Evolutionary conservation across 2,797 vertebrate genomes (phyloP).

Genomic region (Microctenopoma lineatum): DNA sequence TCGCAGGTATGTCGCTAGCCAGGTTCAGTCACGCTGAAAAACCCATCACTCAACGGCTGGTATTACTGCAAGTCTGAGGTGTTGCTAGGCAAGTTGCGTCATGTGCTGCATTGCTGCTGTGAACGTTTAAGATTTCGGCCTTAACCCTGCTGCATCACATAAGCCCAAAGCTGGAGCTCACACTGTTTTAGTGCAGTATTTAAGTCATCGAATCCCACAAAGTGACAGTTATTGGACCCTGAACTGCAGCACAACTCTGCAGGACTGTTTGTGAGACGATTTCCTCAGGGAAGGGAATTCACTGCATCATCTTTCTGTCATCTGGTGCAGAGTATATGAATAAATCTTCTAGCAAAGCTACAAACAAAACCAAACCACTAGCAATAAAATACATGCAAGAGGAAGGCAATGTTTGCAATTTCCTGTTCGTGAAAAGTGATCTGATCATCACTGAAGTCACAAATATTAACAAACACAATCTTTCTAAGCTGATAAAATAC

Average conservation of each 20-base stretch:
- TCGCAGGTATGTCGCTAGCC: conserved; percentile 74
- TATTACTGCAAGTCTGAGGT: conserved; percentile 52
- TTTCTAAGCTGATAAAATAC: too few species aligned
- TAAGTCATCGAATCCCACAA: conserved; percentile 50
- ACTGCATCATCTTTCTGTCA: conserved; percentile 53
- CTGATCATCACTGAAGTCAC: too few species aligned
- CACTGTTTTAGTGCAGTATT: conserved; percentile 42
- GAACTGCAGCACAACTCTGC: conserved; percentile 39
- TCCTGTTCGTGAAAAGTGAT: too few species aligned
- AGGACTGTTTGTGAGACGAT: conserved; percentile 33
- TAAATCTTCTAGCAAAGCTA: conserved; percentile 49
- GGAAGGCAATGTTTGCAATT: not conserved
- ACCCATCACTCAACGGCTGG: conserved; percentile 62
- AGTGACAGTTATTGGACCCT: conserved; percentile 45
- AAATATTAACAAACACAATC: too few species aligned
- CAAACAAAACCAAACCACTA: conserved; percentile 20
- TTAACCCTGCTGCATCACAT: conserved; percentile 9
- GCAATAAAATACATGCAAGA: not conserved
- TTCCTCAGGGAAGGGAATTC: conserved; percentile 45
- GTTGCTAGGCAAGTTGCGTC: conserved; percentile 68
- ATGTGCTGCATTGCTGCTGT: conserved; percentile 31
- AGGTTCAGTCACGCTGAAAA: conserved; percentile 74
- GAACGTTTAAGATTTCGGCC: conserved; percentile 52
- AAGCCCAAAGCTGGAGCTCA: conserved; percentile 30
- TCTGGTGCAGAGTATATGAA: conserved; percentile 39